phyloP scores from a whole-genome alignment of 2,888 invertebrate genomes.

The Drosophila neutralis region DNA sequence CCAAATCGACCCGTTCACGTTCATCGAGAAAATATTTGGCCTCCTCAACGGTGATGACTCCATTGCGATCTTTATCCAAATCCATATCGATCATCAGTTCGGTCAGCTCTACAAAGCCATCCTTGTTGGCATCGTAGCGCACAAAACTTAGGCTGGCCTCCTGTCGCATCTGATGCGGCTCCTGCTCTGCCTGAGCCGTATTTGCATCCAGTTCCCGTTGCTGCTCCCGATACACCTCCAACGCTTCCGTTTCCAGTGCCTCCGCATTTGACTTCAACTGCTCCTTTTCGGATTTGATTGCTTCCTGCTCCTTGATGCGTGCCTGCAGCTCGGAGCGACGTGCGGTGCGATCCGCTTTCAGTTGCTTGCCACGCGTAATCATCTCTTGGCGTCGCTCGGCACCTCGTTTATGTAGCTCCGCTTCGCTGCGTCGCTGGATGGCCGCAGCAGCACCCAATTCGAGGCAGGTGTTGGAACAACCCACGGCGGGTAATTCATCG shows the following conservation, averaged over 20 bases:
- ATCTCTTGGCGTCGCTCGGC: slow-evolving; percentile 90
- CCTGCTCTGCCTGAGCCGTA: slow-evolving; percentile 88
- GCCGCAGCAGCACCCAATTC: slow-evolving; percentile 92
- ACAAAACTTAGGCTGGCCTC: slow-evolving; percentile 91
- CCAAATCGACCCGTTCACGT: slow-evolving; percentile 88
- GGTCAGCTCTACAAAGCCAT: slow-evolving; percentile 89
- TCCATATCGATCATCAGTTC: slow-evolving; percentile 90
- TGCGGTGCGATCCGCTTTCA: slow-evolving; percentile 90
- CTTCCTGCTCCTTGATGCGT: slow-evolving; percentile 91
- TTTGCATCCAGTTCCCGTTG: slow-evolving; percentile 87
- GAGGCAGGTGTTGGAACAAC: slow-evolving; percentile 92
- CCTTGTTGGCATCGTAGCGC: slow-evolving; percentile 92
- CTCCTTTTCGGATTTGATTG: slow-evolving; percentile 91
- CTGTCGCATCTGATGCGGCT: slow-evolving; percentile 83
- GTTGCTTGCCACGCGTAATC: slow-evolving; percentile 90
- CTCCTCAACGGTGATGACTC: slow-evolving; percentile 94
- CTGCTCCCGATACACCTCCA: slow-evolving; percentile 91
- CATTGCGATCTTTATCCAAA: slow-evolving; percentile 96
- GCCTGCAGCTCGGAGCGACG: slow-evolving; percentile 89
- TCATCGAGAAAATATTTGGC: slow-evolving; percentile 90
- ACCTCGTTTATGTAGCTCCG: slow-evolving; percentile 92
- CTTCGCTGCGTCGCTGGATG: slow-evolving; percentile 89
- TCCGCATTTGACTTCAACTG: slow-evolving; percentile 90
- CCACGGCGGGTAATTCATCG: slow-evolving; percentile 90
- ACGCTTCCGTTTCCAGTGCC: slow-evolving; percentile 89